Base-by-base conservation (phyloP, 2,113 vertebrate genomes). In the Mugil cephalus region DNA sequence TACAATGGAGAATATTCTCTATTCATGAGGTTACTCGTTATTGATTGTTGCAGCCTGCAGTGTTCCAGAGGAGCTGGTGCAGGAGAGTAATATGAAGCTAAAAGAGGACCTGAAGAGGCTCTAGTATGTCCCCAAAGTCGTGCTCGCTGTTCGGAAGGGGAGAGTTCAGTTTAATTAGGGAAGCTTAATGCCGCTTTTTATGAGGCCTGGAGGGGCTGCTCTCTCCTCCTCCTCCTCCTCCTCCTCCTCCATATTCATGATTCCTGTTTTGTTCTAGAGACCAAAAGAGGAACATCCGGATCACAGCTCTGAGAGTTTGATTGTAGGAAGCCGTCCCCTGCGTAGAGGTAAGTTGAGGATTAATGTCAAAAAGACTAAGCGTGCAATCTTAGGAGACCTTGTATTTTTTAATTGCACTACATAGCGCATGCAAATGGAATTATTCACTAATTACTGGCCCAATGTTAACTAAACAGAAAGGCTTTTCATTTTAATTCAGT, bases 101-200 rank as follows among this genome's bases (percentile, higher is more conserved):
- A 65, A 46, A 62, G 46, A 55, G 55, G 60, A 81, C 61, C 66
- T 9, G 63, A 69, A 70, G 67, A 88, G 53, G 68, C 59, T 74
- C 50, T 40, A 39, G 67, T 54, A 70, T 50, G 60, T 82, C 80
- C 77, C 74, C 51, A 45, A 84, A 69, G 77, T 78, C 82, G 69
- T 10, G 70, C 69, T 80, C 60, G 51, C 75, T 71, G 69, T 78
- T 80, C 61, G 34, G 69, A 77, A 81, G 69, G 69, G 74, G 65
- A 88, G 81, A 63, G 80, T 84, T 86, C 75, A 70, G 81, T 87
- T 89, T 88, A 89, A 92, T 91, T 88, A 90, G 78, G 34, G 77
- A 59, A 83, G 81, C 86, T 84, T 89, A 82, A 87, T 81, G 80
- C 64, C 4, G 84, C 69, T 79, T 81, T 92, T 91, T 89, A 88